phyloP scores from a whole-genome alignment of 2,113 vertebrate genomes.

The Tautogolabrus adspersus region DNA sequence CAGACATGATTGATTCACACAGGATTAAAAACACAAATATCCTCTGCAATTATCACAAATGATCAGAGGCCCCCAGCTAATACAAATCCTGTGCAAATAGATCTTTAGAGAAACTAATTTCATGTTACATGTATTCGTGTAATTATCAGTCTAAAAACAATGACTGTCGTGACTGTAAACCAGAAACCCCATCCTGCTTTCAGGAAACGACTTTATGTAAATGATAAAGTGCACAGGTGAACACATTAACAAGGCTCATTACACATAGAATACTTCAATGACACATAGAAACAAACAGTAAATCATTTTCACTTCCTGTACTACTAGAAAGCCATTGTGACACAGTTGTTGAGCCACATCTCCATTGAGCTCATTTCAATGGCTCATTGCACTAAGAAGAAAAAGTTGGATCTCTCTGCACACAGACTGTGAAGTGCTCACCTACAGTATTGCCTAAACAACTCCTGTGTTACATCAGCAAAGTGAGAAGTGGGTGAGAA shows the following conservation, averaged over 20 bases:
- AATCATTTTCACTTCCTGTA: constrained; percentile 10
- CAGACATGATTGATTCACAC: too few relatives aligned
- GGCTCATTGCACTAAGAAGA: constrained; percentile 46
- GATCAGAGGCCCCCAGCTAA: too few relatives aligned
- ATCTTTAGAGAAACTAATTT: too few relatives aligned
- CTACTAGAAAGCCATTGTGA: constrained; percentile 5
- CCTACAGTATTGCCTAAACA: constrained; percentile 67
- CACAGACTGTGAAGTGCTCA: constrained; percentile 47
- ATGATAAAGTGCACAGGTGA: constrained; percentile 11
- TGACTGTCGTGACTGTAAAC: background rate
- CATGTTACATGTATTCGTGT: too few relatives aligned
- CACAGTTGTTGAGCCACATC: constrained; percentile 28
- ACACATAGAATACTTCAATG: background rate
- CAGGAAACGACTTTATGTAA: background rate
- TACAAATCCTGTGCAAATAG: too few relatives aligned
- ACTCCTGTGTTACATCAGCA: constrained; percentile 70
- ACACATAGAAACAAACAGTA: constrained; percentile 2
- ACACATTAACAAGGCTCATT: constrained; percentile 25
- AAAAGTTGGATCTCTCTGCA: constrained; percentile 52
- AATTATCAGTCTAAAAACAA: background rate
- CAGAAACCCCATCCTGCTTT: background rate
- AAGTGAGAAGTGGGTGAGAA: constrained; percentile 60
- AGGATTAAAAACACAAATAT: too few relatives aligned
- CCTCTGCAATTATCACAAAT: too few relatives aligned
- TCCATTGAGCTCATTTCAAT: constrained; percentile 11